phyloP scores from a whole-genome alignment of 2,888 invertebrate genomes.

The Lithodes maja region DNA sequence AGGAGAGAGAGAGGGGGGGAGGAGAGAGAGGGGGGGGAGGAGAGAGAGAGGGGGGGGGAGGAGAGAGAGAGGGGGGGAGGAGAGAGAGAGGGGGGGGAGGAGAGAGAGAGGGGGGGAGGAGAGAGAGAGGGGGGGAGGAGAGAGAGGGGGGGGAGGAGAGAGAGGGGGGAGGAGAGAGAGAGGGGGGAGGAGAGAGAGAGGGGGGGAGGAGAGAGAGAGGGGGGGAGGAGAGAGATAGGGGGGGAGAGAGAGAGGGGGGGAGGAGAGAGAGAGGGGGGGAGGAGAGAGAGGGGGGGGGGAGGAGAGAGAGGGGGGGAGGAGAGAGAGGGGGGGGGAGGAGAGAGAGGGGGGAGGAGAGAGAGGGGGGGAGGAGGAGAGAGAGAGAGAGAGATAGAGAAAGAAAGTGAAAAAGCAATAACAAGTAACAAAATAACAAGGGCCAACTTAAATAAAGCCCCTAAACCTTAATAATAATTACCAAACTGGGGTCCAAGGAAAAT shows the following conservation, averaged over 20 bases:
- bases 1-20: not conserved
- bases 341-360: not conserved
- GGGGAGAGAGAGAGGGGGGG: not conserved
- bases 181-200: not conserved
- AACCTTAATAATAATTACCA: too few species aligned
- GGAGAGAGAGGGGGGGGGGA: not conserved
- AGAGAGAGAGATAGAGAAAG: not conserved
- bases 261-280: not conserved
- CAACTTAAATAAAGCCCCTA: too few species aligned
- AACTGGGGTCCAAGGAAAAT: too few species aligned
- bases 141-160: not conserved
- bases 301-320: too few species aligned
- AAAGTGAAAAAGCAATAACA: not conserved
- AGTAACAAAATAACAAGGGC: too few species aligned
- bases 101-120: not conserved
- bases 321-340: too few species aligned
- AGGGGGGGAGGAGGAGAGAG: not conserved
- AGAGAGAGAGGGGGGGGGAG: too few species aligned
- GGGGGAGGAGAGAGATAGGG: not conserved
- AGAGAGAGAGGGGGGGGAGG: not conserved
- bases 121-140: not conserved
- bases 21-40: not conserved
- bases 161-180: not conserved
- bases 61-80: not conserved
- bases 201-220: too few species aligned